Evolutionary conservation across 2,888 invertebrate species (phyloP).

Genomic region (Escarpia spicata): DNA sequence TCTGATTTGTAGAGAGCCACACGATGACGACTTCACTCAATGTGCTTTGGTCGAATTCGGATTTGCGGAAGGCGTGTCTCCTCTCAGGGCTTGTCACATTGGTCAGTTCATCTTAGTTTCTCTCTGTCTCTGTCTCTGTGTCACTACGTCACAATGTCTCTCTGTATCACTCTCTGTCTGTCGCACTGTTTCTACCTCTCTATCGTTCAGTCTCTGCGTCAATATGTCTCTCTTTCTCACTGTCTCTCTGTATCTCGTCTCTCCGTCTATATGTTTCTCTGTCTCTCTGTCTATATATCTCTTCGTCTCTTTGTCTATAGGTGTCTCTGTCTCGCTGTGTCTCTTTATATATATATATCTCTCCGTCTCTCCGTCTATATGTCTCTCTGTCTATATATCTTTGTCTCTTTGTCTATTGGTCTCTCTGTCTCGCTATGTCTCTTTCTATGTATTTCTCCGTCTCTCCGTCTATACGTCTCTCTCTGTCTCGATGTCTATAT

Average conservation of each 20-base stretch:
- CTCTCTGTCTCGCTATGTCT: no score
- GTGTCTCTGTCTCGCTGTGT: no score
- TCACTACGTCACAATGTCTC: neutral
- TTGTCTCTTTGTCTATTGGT: no score
- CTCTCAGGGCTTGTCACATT: neutral
- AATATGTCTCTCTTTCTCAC: neutral
- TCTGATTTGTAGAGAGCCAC: neutral
- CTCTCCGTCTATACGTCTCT: no score
- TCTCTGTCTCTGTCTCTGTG: neutral
- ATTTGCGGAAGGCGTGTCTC: neutral
- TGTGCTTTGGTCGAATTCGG: neutral
- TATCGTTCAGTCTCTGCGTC: neutral
- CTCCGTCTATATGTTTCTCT: neutral
- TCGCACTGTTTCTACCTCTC: neutral
- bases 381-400: no score
- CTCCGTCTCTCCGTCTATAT: no score
- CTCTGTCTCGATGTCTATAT: no score
- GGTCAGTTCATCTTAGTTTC: neutral
- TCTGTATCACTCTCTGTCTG: neutral
- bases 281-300: neutral
- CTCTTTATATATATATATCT: no score
- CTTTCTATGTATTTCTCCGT: no score
- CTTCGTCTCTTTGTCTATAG: neutral
- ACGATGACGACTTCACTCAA: neutral
- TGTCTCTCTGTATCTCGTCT: neutral